Evolutionary conservation across 2,113 vertebrate genomes (phyloP).

Genomic region (Sturnus vulgaris): DNA sequence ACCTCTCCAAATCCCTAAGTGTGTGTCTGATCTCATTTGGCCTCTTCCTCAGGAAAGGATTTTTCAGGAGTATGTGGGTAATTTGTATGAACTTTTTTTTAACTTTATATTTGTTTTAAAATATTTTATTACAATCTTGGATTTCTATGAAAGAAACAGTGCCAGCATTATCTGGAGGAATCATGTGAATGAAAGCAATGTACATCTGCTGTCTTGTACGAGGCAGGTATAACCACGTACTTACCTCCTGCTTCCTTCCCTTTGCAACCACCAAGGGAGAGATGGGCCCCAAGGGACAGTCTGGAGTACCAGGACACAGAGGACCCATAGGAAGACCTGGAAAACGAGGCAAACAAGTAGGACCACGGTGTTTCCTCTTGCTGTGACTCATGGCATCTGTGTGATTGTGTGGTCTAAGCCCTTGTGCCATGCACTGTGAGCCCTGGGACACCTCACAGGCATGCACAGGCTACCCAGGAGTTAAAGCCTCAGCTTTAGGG

Average conservation of each 20-base stretch:
- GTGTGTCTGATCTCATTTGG: not conserved
- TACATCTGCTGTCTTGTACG: not conserved
- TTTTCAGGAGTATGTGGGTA: not conserved
- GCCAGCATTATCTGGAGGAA: not conserved
- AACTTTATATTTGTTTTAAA: not conserved
- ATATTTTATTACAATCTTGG: not conserved
- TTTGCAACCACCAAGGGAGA: constrained; percentile 80
- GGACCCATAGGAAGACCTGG: constrained; percentile 95
- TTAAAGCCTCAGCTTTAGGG: not conserved
- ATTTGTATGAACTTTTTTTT: not conserved
- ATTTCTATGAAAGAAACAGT: not conserved
- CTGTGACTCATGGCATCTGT: not conserved
- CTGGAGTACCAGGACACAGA: constrained; percentile 87
- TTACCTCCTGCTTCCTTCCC: constrained; percentile 1
- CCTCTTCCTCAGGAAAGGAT: not conserved
- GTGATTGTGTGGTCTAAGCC: not conserved
- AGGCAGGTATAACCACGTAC: not conserved
- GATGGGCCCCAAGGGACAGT: constrained; percentile 96
- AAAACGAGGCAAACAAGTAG: constrained; percentile 95
- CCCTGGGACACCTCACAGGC: not conserved
- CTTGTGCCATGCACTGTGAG: not conserved
- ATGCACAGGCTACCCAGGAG: not conserved
- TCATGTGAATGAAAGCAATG: not conserved
- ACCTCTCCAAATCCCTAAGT: not conserved
- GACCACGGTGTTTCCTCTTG: not conserved